Base-by-base conservation (phyloP, 1,140 invertebrate genomes). In the Heterodera schachtii region DNA sequence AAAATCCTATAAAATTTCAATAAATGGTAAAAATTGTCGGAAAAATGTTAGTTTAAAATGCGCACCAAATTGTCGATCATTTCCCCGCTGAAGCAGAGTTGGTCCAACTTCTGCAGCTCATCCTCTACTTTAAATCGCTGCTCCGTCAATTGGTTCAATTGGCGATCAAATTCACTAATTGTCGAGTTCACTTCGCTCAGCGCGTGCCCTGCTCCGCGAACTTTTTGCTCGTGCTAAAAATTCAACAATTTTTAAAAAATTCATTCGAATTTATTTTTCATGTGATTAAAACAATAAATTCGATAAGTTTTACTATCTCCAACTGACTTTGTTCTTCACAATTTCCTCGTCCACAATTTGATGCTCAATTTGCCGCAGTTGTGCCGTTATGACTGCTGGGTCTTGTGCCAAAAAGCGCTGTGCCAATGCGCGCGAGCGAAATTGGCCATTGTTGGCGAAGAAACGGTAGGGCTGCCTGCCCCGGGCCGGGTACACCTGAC, bases 381-480 rank as follows among this genome's bases (percentile, higher is more conserved):
- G 41, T 64, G 46, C 57, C 31, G 47, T 19, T 57, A 80, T 64
- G 49, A 31, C 11, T 1, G 47, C 8, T 31, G 47, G 47, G 70
- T 69, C 70, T 9, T 13, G 47, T 13, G 60, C 44, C 77, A 69
- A 49, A 78, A 69, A 78, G 47, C 47, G 44, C 8, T 43, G 47
- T 31, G 66, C 77, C 64, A 78, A 46, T 21, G 43, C 79, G 46
- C 79, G 79, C 6, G 75, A 31, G 9, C 52, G 44, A 52, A 64
- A 75, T 41, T 69, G 57, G 21, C 21, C 43, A 60, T 66, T 74
- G 43, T 46, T 52, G 9, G 66, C 73, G 70, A 74, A 84, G 67
- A 78, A 88, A 41, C 87, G 78, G 64, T 87, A 87, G 19, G 84
- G 81, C 60, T 47, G 19, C 47, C 31, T 44, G 43, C 46, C 64